A percentile compares a stretch with the other conserved stretches of the same genome.
Evolutionary conservation across 2,888 invertebrate genomes (phyloP).

Genomic region (Graphium colonna): DNA sequence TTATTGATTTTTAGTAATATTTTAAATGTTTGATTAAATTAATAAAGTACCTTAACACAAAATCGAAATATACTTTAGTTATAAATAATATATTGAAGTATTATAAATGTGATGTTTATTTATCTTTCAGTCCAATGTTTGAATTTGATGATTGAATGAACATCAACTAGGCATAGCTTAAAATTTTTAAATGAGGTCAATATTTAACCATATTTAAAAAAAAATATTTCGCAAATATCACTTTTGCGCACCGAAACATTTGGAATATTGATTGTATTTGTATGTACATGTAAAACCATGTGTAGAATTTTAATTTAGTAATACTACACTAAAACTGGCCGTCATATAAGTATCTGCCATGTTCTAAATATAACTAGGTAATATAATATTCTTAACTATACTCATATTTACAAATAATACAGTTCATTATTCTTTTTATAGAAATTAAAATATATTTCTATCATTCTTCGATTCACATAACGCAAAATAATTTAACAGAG

Average conservation of each 20-base stretch:
- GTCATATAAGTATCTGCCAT: conserved; percentile 84
- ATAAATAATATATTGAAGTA: too few species aligned
- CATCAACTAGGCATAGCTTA: too few species aligned
- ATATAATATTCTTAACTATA: conserved; percentile 82
- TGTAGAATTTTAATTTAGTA: conserved; percentile 81
- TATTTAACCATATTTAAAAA: not conserved
- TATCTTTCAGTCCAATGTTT: too few species aligned
- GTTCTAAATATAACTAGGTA: conserved; percentile 80
- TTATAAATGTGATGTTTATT: too few species aligned
- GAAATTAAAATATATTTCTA: conserved; percentile 80
- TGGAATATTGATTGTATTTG: conserved; percentile 53
- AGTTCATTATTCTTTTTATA: conserved; percentile 77
- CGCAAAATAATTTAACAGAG: conserved; percentile 81
- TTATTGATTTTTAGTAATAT: not conserved
- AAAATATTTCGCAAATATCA: conserved; percentile 9
- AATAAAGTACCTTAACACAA: too few species aligned
- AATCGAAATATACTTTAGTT: too few species aligned
- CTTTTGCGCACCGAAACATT: conserved; percentile 55
- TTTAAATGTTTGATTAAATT: too few species aligned
- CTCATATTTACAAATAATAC: conserved; percentile 83
- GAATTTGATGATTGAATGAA: too few species aligned
- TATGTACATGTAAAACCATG: conserved; percentile 80
- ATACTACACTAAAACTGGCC: conserved; percentile 87
- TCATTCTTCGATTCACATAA: conserved; percentile 80
- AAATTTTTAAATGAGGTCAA: too few species aligned